Percentiles rank a stretch among this genome's conserved stretches.
phyloP scores from a whole-genome alignment of 2,113 vertebrate species.

The Nothoprocta pentlandii region DNA sequence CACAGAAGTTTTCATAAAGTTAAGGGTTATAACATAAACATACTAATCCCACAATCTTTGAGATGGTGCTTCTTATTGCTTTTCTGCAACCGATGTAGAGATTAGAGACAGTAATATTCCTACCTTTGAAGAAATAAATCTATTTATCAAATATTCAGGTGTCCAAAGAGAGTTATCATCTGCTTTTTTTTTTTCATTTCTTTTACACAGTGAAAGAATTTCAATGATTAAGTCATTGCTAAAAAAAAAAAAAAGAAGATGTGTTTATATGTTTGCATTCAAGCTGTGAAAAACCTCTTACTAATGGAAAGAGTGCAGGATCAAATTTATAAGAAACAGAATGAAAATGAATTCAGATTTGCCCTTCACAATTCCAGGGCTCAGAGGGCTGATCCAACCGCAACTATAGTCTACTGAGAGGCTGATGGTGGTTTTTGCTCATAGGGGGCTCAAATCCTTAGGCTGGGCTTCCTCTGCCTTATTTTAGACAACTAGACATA shows the following conservation, averaged over 20 bases:
- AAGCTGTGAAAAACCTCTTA: neutral
- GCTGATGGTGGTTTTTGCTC: neutral
- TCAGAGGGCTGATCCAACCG: neutral
- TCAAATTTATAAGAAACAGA: neutral
- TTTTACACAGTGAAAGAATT: constrained; percentile 39
- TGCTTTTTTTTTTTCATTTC: constrained; percentile 29
- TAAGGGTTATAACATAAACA: constrained; percentile 46
- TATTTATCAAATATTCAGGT: constrained; percentile 9
- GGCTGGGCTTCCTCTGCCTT: neutral
- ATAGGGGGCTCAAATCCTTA: neutral
- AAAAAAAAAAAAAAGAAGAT: no score
- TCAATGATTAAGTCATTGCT: constrained; percentile 59
- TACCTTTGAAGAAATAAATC: constrained; percentile 46
- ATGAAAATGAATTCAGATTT: neutral
- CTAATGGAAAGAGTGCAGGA: neutral
- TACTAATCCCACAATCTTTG: constrained; percentile 11
- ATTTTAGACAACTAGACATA: neutral
- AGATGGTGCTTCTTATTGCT: neutral
- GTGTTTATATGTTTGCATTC: neutral
- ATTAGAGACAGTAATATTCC: constrained; percentile 40
- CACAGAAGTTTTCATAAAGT: constrained; percentile 27
- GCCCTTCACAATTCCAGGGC: neutral
- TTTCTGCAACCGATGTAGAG: constrained; percentile 24
- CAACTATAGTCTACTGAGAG: neutral
- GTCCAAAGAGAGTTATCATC: constrained; percentile 41